Evolutionary conservation across 2,113 vertebrate species (phyloP), one percentile per base, ranked within the genome.

Genomic region (human (Homo sapiens)): DNA sequence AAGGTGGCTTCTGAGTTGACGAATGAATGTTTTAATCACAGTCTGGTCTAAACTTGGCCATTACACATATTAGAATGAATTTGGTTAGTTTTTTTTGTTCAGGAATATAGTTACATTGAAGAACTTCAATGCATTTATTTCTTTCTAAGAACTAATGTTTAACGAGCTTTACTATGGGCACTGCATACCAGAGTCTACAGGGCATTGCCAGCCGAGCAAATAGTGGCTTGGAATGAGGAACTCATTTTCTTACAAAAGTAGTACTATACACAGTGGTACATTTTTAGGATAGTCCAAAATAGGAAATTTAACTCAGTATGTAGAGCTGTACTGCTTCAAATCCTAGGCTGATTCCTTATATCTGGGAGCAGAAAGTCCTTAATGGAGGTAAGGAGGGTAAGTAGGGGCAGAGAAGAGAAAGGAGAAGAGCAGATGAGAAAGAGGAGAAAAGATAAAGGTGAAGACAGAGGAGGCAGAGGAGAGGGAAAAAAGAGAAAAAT

Each of bases 1-100:
- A 97, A 94, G 73, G 59, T 50, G 45, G 61, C 88, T 94, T 97
- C 73, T 59, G 91, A 1, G 68, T 75, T 61, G 95, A 96, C 48
- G 78, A 52, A 66, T 85, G 68, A 83, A 61, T 43, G 16, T 96
- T 88, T 97, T 82, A 92, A 95, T 93, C 32, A 7, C 66, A 88
- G 45, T 90, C 64, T 85, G 32, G 8, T 90, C 32, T 59, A 83
- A 96, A n/a, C 38, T 78, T 89, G 75, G 70, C 40, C 55, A 48
- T 18, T 72, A 48, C 45, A 73, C n/a, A 23, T 40, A 70, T 20
- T 82, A 73, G 72, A 70, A 87, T 66, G n/a, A 13, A 43, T 88
- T 93, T 93, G 30, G 5, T 84, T 93, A 86, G 59, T 57, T 91
- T 96, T 64, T 64, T 96, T 45, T 70, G 43, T 90, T 35, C 94